Evolutionary conservation across 2,113 vertebrate genomes (phyloP).

Genomic region (Eolophus roseicapilla): DNA sequence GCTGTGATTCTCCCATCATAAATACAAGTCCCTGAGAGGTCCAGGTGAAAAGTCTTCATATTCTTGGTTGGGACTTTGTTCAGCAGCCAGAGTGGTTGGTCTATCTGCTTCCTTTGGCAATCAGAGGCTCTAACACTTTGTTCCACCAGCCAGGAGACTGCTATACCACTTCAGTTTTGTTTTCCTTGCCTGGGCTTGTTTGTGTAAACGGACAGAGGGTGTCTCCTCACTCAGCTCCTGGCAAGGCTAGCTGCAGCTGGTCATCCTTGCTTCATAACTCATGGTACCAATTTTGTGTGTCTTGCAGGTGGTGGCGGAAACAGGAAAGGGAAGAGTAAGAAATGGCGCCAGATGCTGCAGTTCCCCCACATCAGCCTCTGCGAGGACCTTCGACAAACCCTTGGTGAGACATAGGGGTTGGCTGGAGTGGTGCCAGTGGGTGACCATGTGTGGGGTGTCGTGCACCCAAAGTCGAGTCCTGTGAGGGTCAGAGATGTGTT

Average conservation of each 20-base stretch:
- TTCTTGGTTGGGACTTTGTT: background rate
- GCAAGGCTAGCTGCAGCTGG: background rate
- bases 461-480: background rate
- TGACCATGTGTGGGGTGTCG: rapidly evolving
- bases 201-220: background rate
- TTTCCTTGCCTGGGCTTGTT: background rate
- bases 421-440: rapidly evolving
- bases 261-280: background rate
- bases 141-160: background rate
- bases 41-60: background rate
- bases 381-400: constrained; percentile 88
- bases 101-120: background rate
- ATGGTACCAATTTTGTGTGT: background rate
- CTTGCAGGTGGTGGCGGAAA: constrained; percentile 91
- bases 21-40: background rate
- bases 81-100: background rate
- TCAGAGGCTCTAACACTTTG: background rate
- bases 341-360: constrained; percentile 99
- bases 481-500: rapidly evolving
- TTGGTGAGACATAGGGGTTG: constrained; percentile 76
- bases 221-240: background rate
- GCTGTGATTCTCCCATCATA: background rate
- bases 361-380: constrained; percentile 96
- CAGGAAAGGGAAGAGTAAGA: constrained; percentile 98
- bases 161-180: background rate